Conservation (phyloP, 2,888 invertebrate genomes). For the Drosophila putrida region DNA sequence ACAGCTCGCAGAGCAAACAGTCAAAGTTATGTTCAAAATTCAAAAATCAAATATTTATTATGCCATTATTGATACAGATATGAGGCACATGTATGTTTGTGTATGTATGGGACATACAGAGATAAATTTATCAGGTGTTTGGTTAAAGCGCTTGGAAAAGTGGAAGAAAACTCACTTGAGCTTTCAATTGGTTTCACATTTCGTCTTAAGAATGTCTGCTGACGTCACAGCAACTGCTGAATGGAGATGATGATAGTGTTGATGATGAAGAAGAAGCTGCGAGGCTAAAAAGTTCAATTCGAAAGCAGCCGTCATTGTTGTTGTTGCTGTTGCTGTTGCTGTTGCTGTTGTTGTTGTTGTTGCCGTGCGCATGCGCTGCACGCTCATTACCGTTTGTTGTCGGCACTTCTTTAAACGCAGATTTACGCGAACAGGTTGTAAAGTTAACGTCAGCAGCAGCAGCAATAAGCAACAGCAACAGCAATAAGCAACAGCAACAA, state of each 20-base stretch:
- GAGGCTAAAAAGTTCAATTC: constrained; percentile 50
- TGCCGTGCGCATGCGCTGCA: constrained; percentile 48
- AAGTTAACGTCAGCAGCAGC: constrained; percentile 37
- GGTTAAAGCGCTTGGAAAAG: constrained; percentile 12
- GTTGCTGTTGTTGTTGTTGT: constrained; percentile 24
- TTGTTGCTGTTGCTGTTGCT: constrained; percentile 32
- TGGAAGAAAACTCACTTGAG: constrained; percentile 23
- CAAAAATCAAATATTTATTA: constrained; percentile 2
- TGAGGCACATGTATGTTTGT: not conserved
- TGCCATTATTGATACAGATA: constrained; percentile 5
- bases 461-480: constrained; percentile 16
- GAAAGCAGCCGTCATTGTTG: constrained; percentile 55
- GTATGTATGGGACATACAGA: not conserved
- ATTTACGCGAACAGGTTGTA: constrained; percentile 77
- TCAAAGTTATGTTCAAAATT: constrained; percentile 6
- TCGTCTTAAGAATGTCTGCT: constrained; percentile 43
- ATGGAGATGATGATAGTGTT: constrained; percentile 1
- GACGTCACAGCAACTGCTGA: constrained; percentile 41
- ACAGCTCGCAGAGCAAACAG: constrained; percentile 8
- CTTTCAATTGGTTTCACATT: constrained; percentile 53
- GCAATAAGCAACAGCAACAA: constrained; percentile 31
- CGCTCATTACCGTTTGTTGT: constrained; percentile 73
- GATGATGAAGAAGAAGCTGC: constrained; percentile 4
- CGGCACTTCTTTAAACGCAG: constrained; percentile 74
- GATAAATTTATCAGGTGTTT: constrained; percentile 15